phyloP scores from a whole-genome alignment of 2,888 invertebrate genomes.

The Oscheius sp. region DNA sequence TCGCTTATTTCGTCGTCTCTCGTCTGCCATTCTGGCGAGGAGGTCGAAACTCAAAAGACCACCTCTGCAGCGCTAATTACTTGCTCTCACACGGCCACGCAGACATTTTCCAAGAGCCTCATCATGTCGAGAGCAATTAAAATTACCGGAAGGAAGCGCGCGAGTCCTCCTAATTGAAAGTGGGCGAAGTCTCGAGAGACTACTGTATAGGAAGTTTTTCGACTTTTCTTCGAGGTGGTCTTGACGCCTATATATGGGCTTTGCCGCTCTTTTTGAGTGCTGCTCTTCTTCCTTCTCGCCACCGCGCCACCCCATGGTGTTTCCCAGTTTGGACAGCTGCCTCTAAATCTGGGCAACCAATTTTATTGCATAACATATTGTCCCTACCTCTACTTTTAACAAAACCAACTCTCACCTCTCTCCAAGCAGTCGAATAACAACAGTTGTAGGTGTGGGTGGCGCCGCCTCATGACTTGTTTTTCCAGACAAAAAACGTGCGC shows the following conservation, averaged over 20 bases:
- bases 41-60: neutral
- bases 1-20: conserved; percentile 1
- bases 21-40: neutral
- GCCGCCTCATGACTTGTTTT: too few relatives aligned
- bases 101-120: neutral
- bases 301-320: neutral
- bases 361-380: neutral
- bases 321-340: conserved; percentile 21
- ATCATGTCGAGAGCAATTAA: too few relatives aligned
- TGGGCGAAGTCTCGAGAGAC: neutral
- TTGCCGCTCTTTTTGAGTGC: neutral
- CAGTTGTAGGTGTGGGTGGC: conserved; percentile 5
- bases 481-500: too few relatives aligned
- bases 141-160: neutral
- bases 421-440: conserved; percentile 1
- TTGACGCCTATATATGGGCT: too few relatives aligned
- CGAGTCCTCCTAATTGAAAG: neutral
- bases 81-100: neutral
- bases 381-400: too few relatives aligned
- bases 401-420: neutral
- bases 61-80: conserved; percentile 5
- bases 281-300: neutral
- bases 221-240: neutral
- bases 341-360: neutral
- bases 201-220: neutral